These are phyloP conservation scores for Oostethus manadensis DNA, from an alignment of 2,113 vertebrate genomes.

Conservation along the genomic window DNA sequence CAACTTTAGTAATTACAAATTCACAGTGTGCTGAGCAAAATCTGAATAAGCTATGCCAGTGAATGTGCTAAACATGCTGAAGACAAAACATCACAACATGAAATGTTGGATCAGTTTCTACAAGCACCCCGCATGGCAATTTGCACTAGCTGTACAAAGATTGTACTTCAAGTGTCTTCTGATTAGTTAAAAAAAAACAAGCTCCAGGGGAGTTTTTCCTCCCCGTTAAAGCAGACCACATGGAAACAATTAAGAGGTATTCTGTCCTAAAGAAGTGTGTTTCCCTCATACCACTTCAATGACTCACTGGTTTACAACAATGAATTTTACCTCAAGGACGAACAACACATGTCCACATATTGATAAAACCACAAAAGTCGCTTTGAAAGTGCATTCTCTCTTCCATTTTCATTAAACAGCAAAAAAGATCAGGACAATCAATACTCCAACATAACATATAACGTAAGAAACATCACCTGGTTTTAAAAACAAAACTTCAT, in stretches of 20 bases:
- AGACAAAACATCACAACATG: no score
- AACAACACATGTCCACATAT: neutral
- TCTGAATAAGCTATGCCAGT: no score
- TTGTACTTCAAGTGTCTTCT: neutral
- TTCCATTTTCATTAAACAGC: no score
- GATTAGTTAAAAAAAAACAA: neutral
- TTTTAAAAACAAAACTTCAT: neutral
- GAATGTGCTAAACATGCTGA: no score
- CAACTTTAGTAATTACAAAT: no score
- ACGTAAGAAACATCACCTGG: neutral
- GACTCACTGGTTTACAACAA: neutral
- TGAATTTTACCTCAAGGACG: neutral
- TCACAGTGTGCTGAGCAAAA: no score
- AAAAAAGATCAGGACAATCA: no score
- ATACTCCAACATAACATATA: neutral
- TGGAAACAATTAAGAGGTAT: constrained; percentile 7
- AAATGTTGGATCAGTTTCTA: no score
- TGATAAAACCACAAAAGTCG: neutral
- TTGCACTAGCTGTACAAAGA: neutral
- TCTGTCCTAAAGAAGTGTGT: neutral
- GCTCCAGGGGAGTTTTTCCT: neutral
- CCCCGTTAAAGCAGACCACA: neutral
- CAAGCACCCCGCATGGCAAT: neutral
- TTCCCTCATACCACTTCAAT: neutral
- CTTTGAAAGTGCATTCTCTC: no score